phyloP scores from a whole-genome alignment of 2,888 invertebrate species.

The Encarsia formosa region DNA sequence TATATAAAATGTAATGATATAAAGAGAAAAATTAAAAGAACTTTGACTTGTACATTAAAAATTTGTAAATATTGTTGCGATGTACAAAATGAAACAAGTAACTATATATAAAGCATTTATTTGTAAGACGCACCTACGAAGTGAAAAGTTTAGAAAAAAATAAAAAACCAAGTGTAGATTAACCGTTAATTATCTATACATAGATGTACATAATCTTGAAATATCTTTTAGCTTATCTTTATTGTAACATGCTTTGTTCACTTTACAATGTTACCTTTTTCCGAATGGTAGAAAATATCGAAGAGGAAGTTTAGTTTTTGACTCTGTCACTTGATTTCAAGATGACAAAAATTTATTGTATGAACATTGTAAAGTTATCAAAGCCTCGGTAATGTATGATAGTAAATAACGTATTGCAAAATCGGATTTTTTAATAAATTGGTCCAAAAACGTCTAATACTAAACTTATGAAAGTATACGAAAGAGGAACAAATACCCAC shows the following conservation, averaged over 20 bases:
- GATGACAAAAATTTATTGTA: no score
- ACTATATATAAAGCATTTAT: slow-evolving; percentile 26
- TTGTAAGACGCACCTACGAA: slow-evolving; percentile 36
- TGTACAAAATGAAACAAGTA: slow-evolving; percentile 39
- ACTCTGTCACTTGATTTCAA: no score
- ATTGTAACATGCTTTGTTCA: slow-evolving; percentile 7
- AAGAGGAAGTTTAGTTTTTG: no score
- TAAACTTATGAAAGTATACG: slow-evolving; percentile 48
- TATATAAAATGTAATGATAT: no score
- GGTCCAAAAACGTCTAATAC: slow-evolving; percentile 39
- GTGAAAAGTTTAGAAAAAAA: slow-evolving; percentile 26
- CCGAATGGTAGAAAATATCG: no score
- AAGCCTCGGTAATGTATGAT: slow-evolving; percentile 22
- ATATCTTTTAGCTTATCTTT: slow-evolving; percentile 38
- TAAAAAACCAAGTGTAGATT: slow-evolving; percentile 39
- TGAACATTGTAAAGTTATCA: slow-evolving; percentile 15
- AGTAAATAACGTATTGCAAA: slow-evolving; percentile 34
- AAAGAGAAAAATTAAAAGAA: slow-evolving; percentile 29
- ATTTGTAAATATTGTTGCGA: slow-evolving; percentile 49
- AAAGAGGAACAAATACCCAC: slow-evolving; percentile 33
- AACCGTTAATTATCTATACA: slow-evolving; percentile 42
- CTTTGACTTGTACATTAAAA: slow-evolving; percentile 46
- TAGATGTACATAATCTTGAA: slow-evolving; percentile 47
- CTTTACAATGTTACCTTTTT: slow-evolving; percentile 5
- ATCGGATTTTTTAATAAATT: slow-evolving; percentile 42